phyloP scores from a whole-genome alignment of 2,113 vertebrate species.

The Hippoglossus stenolepis region DNA sequence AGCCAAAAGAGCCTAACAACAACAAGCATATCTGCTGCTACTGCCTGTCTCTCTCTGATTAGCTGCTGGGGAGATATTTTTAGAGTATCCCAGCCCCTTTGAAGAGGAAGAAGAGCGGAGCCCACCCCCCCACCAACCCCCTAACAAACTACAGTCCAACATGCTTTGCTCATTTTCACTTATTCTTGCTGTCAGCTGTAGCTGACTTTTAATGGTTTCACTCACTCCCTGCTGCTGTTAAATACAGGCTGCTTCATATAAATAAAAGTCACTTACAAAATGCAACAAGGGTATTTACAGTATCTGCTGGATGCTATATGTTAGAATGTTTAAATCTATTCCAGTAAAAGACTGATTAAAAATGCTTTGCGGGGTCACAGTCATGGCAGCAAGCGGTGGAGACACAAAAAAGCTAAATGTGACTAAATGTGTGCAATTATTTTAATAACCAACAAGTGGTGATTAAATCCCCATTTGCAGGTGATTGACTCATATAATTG shows the following conservation, averaged over 20 bases:
- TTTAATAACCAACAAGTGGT: constrained; percentile 22
- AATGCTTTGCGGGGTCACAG: constrained; percentile 7
- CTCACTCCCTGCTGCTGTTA: constrained; percentile 13
- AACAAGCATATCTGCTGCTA: constrained; percentile 73
- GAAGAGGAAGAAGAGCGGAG: constrained; percentile 68
- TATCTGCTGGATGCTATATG: background rate
- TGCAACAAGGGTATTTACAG: background rate
- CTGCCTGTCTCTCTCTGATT: constrained; percentile 71
- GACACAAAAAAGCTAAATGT: constrained; percentile 4
- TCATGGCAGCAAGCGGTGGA: background rate
- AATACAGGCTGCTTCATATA: background rate
- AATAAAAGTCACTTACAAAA: too few species aligned
- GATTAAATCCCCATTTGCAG: constrained; percentile 36
- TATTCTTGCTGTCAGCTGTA: constrained; percentile 18
- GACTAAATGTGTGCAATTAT: constrained; percentile 16
- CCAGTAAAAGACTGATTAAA: constrained; percentile 12
- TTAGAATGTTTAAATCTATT: constrained; percentile 5
- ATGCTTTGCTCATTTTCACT: constrained; percentile 64
- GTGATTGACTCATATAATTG: constrained; percentile 33
- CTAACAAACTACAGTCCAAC: constrained; percentile 56
- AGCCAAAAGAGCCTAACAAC: constrained; percentile 75
- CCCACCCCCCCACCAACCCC: constrained; percentile 21
- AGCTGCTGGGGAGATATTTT: constrained; percentile 78
- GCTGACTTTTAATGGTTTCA: constrained; percentile 49
- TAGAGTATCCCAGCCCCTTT: constrained; percentile 72